phyloP scores from a whole-genome alignment of 2,888 invertebrate species.

The Lithophane semibrunnea region DNA sequence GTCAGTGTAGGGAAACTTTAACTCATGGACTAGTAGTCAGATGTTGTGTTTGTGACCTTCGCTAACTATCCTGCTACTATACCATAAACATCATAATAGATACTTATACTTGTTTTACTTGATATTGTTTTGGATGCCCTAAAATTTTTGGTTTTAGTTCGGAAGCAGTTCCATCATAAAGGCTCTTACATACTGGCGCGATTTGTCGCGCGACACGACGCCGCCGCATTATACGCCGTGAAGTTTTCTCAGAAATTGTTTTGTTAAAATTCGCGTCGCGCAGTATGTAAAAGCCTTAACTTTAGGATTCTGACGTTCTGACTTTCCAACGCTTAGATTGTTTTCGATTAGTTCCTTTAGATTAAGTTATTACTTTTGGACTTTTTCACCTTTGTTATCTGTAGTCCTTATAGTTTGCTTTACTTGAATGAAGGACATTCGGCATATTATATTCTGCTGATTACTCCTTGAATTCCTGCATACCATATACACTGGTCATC shows the following conservation, averaged over 20 bases:
- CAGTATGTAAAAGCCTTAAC: no score
- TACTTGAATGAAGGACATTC: no score
- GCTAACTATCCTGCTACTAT: slow-evolving; percentile 11
- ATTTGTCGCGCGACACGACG: no score
- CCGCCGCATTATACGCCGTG: no score
- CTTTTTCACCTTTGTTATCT: background rate
- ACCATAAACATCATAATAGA: background rate
- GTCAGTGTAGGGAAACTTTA: slow-evolving; percentile 4
- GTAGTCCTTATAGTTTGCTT: no score
- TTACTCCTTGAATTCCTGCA: slow-evolving; percentile 36
- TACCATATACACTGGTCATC: no score
- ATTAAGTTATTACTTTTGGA: background rate
- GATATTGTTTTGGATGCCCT: background rate
- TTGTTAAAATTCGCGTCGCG: no score
- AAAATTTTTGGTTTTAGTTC: background rate
- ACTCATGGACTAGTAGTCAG: slow-evolving; percentile 5
- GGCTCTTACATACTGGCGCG: no score
- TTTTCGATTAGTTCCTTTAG: background rate
- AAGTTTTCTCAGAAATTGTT: no score
- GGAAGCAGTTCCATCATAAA: background rate
- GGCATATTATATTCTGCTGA: background rate
- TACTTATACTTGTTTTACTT: background rate
- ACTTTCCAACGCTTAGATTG: background rate
- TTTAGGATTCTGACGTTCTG: background rate
- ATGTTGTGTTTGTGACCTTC: slow-evolving; percentile 13